Evolutionary conservation across 2,888 invertebrate genomes (phyloP).

Genomic region (Plebejus melissa): DNA sequence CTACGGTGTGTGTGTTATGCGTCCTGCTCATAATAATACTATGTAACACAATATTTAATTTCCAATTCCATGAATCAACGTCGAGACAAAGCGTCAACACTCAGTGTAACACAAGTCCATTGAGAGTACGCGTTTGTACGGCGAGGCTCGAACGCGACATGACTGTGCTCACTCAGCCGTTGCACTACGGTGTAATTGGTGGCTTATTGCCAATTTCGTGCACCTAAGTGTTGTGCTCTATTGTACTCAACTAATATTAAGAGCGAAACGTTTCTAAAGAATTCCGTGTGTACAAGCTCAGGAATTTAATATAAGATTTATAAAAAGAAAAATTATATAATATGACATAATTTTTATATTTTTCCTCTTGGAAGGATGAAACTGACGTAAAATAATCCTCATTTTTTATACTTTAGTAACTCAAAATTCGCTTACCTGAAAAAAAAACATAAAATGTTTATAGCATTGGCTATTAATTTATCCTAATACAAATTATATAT

Average conservation of each 20-base stretch:
- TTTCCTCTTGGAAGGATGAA: neutral
- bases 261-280: slow-evolving; percentile 22
- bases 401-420: neutral
- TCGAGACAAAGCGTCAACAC: slow-evolving; percentile 22
- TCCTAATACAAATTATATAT: too few relatives aligned
- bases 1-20: neutral
- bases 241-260: slow-evolving; percentile 32
- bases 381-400: neutral
- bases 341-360: neutral
- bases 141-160: slow-evolving; percentile 50
- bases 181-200: slow-evolving; percentile 56
- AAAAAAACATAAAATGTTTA: neutral
- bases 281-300: slow-evolving; percentile 24
- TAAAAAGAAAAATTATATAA: slow-evolving; percentile 34
- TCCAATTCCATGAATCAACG: neutral
- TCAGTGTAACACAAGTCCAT: slow-evolving; percentile 7
- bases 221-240: slow-evolving; percentile 33
- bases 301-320: slow-evolving; percentile 34
- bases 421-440: neutral
- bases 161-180: slow-evolving; percentile 51
- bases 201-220: slow-evolving; percentile 51
- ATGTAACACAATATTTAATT: slow-evolving; percentile 17
- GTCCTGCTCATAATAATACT: neutral
- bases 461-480: too few relatives aligned
- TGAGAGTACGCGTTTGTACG: slow-evolving; percentile 5